These are phyloP conservation scores for Synergus japonicus DNA, from an alignment of 2,888 invertebrate genomes.

Conservation along the genomic window DNA sequence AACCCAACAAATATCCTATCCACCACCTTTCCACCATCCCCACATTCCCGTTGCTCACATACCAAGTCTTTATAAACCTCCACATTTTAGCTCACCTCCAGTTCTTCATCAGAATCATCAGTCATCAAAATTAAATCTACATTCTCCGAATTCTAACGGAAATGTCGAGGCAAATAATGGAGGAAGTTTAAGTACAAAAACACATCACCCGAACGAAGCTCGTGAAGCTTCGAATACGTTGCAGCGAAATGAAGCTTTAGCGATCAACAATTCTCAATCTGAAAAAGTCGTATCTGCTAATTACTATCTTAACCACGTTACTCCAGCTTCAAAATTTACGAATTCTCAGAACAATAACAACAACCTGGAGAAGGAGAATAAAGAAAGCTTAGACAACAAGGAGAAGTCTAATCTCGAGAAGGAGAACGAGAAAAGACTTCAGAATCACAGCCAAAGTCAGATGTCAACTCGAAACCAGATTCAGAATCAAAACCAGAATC, in stretches of 20 bases:
- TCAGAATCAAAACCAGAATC: not conserved
- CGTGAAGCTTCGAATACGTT: conserved; percentile 45
- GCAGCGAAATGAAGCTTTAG: conserved; percentile 43
- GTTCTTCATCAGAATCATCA: conserved; percentile 50
- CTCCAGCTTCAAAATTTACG: not conserved
- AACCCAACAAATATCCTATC: conserved; percentile 60
- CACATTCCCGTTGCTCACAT: conserved; percentile 69
- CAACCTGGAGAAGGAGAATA: conserved; percentile 33
- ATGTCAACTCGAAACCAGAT: not conserved
- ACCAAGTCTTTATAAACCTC: conserved; percentile 68
- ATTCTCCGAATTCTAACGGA: conserved; percentile 41
- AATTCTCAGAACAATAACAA: conserved; percentile 33
- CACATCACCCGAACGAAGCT: conserved; percentile 54
- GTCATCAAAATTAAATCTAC: conserved; percentile 31
- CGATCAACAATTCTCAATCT: conserved; percentile 22
- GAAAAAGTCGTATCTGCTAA: conserved; percentile 56
- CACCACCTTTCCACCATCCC: conserved; percentile 67
- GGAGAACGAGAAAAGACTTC: not conserved
- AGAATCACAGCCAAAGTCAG: not conserved
- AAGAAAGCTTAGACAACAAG: not conserved
- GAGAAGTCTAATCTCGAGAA: not conserved
- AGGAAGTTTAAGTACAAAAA: conserved; percentile 42
- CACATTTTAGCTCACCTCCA: conserved; percentile 60
- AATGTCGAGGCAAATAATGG: conserved; percentile 44
- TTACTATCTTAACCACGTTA: conserved; percentile 28